A percentile compares a stretch with the other conserved stretches of the same genome.
Conservation (phyloP, 1,140 invertebrate genomes). For the Drosophila pectinifera region DNA sequence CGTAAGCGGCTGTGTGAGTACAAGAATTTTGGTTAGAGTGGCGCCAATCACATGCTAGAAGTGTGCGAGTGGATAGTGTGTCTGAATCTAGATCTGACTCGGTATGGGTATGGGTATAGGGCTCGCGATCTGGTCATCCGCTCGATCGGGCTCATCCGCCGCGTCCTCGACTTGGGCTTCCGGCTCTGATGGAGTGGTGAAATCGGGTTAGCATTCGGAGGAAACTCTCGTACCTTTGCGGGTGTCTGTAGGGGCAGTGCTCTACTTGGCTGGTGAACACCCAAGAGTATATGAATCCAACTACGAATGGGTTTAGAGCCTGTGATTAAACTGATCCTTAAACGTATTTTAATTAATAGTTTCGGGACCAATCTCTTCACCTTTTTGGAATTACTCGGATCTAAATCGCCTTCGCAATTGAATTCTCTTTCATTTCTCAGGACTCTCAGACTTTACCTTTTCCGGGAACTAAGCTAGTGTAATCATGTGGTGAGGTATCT, state of each 20-base stretch:
- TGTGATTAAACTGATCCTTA: too few relatives aligned
- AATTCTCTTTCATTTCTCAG: background rate
- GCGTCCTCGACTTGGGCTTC: constrained; percentile 12
- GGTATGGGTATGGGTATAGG: background rate
- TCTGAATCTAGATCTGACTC: constrained; percentile 7
- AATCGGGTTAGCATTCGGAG: constrained; percentile 18
- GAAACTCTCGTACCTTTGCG: constrained; percentile 1
- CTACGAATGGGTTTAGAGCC: background rate
- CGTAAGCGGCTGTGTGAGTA: constrained; percentile 79
- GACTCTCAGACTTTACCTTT: constrained; percentile 71
- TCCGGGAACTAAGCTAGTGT: constrained; percentile 75
- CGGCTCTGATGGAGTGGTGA: constrained; percentile 28
- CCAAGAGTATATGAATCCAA: background rate
- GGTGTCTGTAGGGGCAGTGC: constrained; percentile 16
- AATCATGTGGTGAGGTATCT: constrained; percentile 74
- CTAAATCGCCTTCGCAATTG: background rate
- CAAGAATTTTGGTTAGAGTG: constrained; percentile 73
- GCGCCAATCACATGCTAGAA: constrained; percentile 52
- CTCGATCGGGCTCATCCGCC: constrained; percentile 7
- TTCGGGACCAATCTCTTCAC: background rate
- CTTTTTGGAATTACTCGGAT: background rate
- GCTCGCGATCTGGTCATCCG: background rate
- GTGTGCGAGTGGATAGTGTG: constrained; percentile 20
- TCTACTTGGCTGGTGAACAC: background rate
- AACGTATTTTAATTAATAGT: too few relatives aligned